These are phyloP conservation scores for Colaptes auratus DNA, from an alignment of 2,113 vertebrate genomes.

Conservation along the genomic window DNA sequence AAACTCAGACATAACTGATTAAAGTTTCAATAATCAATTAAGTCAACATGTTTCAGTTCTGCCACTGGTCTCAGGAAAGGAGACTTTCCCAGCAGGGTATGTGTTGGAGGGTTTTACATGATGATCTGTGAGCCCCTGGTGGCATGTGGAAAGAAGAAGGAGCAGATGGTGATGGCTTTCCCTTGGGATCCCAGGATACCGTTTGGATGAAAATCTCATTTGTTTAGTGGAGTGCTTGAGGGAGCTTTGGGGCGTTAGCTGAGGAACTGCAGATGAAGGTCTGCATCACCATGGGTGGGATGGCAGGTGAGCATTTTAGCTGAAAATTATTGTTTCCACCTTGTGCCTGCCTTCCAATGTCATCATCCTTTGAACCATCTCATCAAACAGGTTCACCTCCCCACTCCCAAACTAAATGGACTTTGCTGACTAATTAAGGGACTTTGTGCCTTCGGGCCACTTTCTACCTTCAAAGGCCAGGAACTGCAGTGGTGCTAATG, in stretches of 20 bases:
- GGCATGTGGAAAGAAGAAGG: background rate
- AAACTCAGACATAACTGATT: background rate
- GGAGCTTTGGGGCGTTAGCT: fast-evolving
- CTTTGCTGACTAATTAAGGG: background rate
- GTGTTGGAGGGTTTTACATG: background rate
- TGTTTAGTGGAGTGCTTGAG: background rate
- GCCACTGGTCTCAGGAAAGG: background rate
- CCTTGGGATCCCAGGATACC: background rate
- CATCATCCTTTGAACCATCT: background rate
- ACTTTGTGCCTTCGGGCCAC: background rate
- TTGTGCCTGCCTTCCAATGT: background rate
- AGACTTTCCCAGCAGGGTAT: background rate
- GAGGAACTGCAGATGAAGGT: background rate
- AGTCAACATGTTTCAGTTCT: background rate
- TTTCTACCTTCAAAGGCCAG: background rate
- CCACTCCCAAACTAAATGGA: background rate
- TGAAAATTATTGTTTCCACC: background rate
- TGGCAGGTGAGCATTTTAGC: background rate
- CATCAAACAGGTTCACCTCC: background rate
- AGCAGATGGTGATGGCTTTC: background rate
- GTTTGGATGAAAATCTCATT: background rate
- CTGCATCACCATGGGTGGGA: background rate
- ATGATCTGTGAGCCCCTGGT: fast-evolving
- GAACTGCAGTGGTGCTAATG: background rate
- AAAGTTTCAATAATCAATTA: background rate